These are phyloP conservation scores for Fulmarus glacialis DNA, from an alignment of 2,113 vertebrate species.

Conservation along the genomic window DNA sequence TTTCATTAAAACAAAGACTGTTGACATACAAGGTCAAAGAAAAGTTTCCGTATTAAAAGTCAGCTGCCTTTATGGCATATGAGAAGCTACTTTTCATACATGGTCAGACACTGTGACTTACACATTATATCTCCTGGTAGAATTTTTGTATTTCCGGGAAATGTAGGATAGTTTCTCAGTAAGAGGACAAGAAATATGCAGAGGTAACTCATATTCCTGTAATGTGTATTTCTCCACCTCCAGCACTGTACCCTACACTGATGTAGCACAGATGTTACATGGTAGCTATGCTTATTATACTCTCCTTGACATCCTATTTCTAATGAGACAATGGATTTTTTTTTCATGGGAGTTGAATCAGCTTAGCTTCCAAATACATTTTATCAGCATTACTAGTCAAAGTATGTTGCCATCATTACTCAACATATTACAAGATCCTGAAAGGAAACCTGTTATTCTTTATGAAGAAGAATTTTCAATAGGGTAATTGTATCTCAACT, in stretches of 20 bases:
- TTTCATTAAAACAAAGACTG: slow-evolving; percentile 34
- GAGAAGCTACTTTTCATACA: neutral
- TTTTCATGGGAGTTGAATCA: neutral
- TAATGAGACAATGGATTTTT: neutral
- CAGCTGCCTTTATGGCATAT: neutral
- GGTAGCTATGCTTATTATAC: neutral
- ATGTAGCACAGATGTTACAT: neutral
- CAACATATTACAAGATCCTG: neutral
- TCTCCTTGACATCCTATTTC: neutral
- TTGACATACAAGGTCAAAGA: slow-evolving; percentile 59
- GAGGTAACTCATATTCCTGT: neutral
- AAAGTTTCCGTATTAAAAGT: neutral
- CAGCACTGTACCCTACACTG: neutral
- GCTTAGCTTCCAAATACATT: neutral
- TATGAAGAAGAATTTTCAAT: neutral
- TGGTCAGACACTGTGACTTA: neutral
- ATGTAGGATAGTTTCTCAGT: neutral
- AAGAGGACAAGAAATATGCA: neutral
- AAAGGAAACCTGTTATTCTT: neutral
- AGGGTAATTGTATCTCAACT: neutral
- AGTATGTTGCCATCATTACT: neutral
- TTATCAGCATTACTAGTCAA: neutral
- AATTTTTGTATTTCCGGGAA: neutral
- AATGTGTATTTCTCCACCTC: neutral
- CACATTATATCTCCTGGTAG: neutral